phyloP scores from a whole-genome alignment of 1,140 invertebrate genomes.

The Amyelois transitella region DNA sequence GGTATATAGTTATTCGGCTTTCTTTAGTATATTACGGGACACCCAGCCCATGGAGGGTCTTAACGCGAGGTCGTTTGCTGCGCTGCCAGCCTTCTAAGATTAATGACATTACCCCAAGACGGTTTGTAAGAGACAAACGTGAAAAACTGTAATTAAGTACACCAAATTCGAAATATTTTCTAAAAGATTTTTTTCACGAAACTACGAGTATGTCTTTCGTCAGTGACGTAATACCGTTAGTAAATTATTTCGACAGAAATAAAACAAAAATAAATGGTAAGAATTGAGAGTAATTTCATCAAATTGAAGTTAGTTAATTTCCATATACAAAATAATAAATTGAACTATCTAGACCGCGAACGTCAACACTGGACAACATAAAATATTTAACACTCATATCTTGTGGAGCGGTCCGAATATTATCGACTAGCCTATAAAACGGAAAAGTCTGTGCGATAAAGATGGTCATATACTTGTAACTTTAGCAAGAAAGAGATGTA shows the following conservation, averaged over 20 bases:
- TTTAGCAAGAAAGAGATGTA: constrained; percentile 38
- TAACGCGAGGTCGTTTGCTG: constrained; percentile 70
- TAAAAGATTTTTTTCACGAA: no score
- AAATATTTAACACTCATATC: constrained; percentile 69
- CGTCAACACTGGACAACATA: constrained; percentile 54
- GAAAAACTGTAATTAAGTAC: constrained; percentile 60
- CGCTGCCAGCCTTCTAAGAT: constrained; percentile 67
- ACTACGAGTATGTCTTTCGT: no score
- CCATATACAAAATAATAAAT: no score
- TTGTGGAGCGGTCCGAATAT: constrained; percentile 53
- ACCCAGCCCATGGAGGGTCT: constrained; percentile 56
- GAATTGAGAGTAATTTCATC: no score
- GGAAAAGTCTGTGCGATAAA: constrained; percentile 41
- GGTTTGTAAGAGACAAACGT: constrained; percentile 62
- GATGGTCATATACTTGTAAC: constrained; percentile 33
- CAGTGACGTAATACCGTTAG: no score
- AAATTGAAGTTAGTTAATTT: no score
- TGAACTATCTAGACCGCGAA: not conserved
- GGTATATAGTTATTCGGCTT: constrained; percentile 52
- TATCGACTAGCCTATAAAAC: constrained; percentile 65
- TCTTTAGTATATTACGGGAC: constrained; percentile 59
- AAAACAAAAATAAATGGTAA: no score
- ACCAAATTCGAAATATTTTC: constrained; percentile 26
- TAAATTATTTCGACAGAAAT: no score
- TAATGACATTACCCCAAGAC: constrained; percentile 65